These are phyloP conservation scores for Dichetophora obliterata DNA, from an alignment of 2,888 invertebrate genomes.

Conservation along the genomic window DNA sequence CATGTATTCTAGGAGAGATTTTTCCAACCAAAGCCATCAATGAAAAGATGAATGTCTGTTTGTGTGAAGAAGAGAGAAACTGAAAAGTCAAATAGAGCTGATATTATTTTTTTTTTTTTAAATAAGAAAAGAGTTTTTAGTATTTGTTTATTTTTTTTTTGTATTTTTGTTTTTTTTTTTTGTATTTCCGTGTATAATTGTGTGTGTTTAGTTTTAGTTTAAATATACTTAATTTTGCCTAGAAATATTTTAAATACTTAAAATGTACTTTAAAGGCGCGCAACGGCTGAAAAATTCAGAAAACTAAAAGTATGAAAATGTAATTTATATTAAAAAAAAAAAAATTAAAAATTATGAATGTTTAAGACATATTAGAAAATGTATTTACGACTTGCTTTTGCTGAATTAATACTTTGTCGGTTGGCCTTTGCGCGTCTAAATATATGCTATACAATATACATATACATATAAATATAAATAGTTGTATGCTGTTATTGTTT, in stretches of 20 bases:
- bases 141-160: slow-evolving; percentile 52
- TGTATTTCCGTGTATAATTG: slow-evolving; percentile 50
- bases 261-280: slow-evolving; percentile 41
- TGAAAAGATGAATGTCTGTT: not conserved
- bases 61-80: not conserved
- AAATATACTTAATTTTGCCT: slow-evolving; percentile 31
- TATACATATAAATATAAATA: slow-evolving; percentile 64
- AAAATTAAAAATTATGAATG: slow-evolving; percentile 45
- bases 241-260: slow-evolving; percentile 52
- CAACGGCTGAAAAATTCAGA: not conserved
- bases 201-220: slow-evolving; percentile 40
- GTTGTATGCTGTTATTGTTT: slow-evolving; percentile 34
- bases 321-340: slow-evolving; percentile 42
- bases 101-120: slow-evolving; percentile 53
- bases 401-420: slow-evolving; percentile 11
- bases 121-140: slow-evolving; percentile 32
- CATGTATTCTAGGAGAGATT: slow-evolving; percentile 48
- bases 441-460: slow-evolving; percentile 56
- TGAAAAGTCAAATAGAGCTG: not conserved
- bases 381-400: not conserved
- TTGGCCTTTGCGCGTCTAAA: slow-evolving; percentile 9
- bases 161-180: slow-evolving; percentile 52
- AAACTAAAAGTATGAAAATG: not conserved
- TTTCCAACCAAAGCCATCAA: slow-evolving; percentile 36
- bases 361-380: not conserved